Evolutionary conservation across 2,113 vertebrate genomes (phyloP), one percentile per base, ranked within the genome.

Genomic region (Hippolais icterina): DNA sequence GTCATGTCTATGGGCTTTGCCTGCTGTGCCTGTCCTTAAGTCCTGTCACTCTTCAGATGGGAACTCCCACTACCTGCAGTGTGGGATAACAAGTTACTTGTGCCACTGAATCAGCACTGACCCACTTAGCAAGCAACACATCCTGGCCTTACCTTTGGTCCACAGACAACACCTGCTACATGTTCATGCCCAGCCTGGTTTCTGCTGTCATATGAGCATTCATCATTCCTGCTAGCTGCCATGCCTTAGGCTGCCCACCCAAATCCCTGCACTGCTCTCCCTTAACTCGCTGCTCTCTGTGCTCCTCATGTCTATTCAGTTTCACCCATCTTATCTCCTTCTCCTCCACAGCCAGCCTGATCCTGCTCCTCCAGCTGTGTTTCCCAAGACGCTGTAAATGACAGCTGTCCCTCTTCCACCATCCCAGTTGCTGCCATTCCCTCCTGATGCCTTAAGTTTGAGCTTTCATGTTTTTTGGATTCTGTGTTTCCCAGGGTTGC

Each of bases 161-260:
- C 47, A 10, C 47, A 76, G 54, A 56, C 64, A 42, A 0, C 42
- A 37, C 3, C 72, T 8, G 17, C 50, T 46, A 0, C 0, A 0
- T 24, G 23, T 87, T 46, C 69, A 2, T 47, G 39, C n/a, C 37
- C 64, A 65, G 64, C 50, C 53, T 64, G 27, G n/a, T 61, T 61
- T 68, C 52, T 93, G 56, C 60, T 80, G n/a, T 10, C 0, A 0
- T 25, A 2, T 11, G 39, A 57, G 42, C 22, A 11, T 68, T 71
- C 63, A 12, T 64, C 59, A 2, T 44, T 83, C 37, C 41, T 2
- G 5, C 20, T 15, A 4, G 53, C 70, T 64, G 75, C 66, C 54
- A 3, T 10, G 33, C 44, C 41, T 72, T 20, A 6, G 59, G 24
- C 84, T 87, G 72, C 64, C 56, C 46, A 29, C 50, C 22, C 37